Conservation (phyloP, 2,797 vertebrate genomes). For the Sylvia borin region DNA sequence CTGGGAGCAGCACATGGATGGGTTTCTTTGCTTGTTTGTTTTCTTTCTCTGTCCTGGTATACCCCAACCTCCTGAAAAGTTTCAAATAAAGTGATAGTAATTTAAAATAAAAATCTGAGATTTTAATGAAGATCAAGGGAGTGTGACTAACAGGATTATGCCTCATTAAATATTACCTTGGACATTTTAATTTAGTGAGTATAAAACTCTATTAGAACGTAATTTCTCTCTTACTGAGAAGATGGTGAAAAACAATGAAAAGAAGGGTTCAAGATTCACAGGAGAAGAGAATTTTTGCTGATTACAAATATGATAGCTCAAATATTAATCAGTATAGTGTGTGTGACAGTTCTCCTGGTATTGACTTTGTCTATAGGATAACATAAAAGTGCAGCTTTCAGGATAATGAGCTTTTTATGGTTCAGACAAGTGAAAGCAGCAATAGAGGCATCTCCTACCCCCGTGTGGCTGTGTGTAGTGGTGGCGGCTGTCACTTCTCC, state of each 20-base stretch:
- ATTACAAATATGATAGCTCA: background rate
- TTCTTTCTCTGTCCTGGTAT: background rate
- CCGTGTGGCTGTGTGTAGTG: background rate
- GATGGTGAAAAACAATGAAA: background rate
- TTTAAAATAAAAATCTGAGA: background rate
- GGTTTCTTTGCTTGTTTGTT: background rate
- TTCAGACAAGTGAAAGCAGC: background rate
- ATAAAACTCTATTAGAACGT: slow-evolving; percentile 39
- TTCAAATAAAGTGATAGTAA: background rate
- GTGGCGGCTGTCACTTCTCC: background rate
- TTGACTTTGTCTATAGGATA: background rate
- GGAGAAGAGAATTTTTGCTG: background rate
- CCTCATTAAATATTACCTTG: slow-evolving; percentile 22
- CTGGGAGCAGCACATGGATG: background rate
- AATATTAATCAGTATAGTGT: background rate
- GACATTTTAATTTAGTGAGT: slow-evolving; percentile 21
- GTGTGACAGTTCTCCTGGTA: background rate
- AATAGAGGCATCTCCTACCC: background rate
- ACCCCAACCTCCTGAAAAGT: background rate
- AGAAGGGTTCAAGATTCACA: background rate
- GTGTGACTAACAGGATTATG: background rate
- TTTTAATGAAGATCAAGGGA: background rate
- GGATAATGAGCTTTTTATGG: background rate
- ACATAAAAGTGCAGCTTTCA: background rate
- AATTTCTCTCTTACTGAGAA: slow-evolving; percentile 4